phyloP scores from a whole-genome alignment of 92 coral and sea anemone genomes.

The Palythoa grandis region DNA sequence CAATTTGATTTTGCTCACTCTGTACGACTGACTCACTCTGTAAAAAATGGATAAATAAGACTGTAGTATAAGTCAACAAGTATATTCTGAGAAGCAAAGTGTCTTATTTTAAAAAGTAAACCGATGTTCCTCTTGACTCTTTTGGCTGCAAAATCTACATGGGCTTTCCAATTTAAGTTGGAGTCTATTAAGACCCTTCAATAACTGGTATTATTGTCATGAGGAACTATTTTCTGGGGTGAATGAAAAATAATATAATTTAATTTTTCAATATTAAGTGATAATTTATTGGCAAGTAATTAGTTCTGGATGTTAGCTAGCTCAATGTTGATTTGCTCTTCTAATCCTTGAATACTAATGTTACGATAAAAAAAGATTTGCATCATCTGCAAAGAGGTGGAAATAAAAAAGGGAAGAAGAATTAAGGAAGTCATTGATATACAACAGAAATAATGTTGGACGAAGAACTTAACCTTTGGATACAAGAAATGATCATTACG shows the following conservation, averaged over 20 bases:
- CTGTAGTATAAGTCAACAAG: no score
- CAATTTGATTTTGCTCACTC: no score
- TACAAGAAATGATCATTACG: not conserved
- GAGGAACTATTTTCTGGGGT: conserved; percentile 6
- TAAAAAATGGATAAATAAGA: no score
- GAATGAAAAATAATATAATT: not conserved
- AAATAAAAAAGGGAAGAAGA: not conserved
- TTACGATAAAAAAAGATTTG: not conserved
- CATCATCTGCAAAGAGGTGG: not conserved
- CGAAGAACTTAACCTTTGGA: not conserved
- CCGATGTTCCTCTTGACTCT: not conserved
- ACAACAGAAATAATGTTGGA: not conserved
- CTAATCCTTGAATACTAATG: conserved; percentile 8
- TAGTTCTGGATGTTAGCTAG: conserved; percentile 3
- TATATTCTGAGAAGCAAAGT: not conserved
- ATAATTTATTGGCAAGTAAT: not conserved
- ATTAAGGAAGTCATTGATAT: not conserved
- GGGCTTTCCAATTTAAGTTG: not conserved
- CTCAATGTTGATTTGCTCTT: not conserved
- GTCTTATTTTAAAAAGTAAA: not conserved
- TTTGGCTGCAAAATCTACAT: conserved; percentile 4
- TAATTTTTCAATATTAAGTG: not conserved
- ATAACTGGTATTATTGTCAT: not conserved
- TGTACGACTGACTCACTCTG: no score
- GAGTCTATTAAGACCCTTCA: not conserved